Base-by-base conservation (phyloP, 1,140 invertebrate genomes). In the Drosophila simulans region DNA sequence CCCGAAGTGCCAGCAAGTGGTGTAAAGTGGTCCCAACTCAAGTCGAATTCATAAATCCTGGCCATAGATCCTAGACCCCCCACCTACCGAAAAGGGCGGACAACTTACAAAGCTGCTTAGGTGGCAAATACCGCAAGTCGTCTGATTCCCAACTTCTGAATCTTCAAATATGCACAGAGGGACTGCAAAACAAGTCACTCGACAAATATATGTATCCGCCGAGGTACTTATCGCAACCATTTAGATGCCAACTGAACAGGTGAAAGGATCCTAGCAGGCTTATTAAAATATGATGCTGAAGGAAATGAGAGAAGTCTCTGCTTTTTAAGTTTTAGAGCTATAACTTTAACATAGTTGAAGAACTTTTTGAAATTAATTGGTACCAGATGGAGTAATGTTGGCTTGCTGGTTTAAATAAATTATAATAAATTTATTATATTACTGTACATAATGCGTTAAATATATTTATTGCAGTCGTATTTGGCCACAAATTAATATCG, bases 101-200 rank as follows among this genome's bases (percentile, higher is more conserved):
- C 25, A 45, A 60, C 20, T 70, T 70, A 59, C 45, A 59, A 83
- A 83, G 80, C 80, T 76, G 60, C 80, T 83, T 83, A 83, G 64
- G 77, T 49, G 64, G 64, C 51, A 70, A 70, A 57, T 57, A 45
- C 66, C 64, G 65, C 66, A 74, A 63, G 72, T 48, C 60, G 72
- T 53, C 68, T 73, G 70, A 62, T 73, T 49, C 68, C 8, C 70
- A 73, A 73, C 69, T 52, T 72, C 40, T 49, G 66, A 64, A 70
- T 56, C 64, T 70, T 70, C 64, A 70, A 56, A 70, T 69, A 70
- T 69, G 52, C 54, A 70, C 68, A 71, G 15, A 57, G 45, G 55
- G 45, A 40, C 45, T 76, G 80, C 46, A 86, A 77, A 84, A 86
- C 81, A 85, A 86, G 54, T 25, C 78, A 86, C 81, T 85, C 63